phyloP scores from a whole-genome alignment of 2,888 invertebrate genomes.

The Tillus elongatus region DNA sequence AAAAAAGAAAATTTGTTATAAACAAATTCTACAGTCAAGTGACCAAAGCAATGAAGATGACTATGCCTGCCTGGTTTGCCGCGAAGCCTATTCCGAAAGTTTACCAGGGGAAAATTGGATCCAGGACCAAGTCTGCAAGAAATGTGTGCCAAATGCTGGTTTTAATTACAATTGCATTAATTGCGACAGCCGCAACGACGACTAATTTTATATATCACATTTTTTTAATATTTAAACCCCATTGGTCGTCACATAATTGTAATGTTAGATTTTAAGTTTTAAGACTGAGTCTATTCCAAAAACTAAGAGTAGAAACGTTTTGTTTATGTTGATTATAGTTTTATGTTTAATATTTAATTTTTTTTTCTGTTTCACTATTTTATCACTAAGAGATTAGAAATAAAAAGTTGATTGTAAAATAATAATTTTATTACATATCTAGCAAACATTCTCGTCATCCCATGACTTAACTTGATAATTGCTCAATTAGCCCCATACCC shows the following conservation, averaged over 20 bases:
- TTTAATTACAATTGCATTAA: slow-evolving; percentile 15
- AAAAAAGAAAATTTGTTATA: slow-evolving; percentile 17
- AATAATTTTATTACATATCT: slow-evolving; percentile 4
- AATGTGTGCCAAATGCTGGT: slow-evolving; percentile 13
- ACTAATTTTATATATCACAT: too few species aligned
- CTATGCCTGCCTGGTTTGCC: slow-evolving; percentile 23
- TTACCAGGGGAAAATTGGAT: slow-evolving; percentile 24
- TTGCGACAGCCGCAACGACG: slow-evolving; percentile 11
- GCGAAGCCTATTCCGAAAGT: slow-evolving; percentile 23
- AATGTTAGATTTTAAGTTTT: slow-evolving; percentile 4
- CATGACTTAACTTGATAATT: too few species aligned
- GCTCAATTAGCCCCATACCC: slow-evolving; percentile 9
- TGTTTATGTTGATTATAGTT: too few species aligned
- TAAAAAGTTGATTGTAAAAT: slow-evolving; percentile 3
- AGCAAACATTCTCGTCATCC: not conserved
- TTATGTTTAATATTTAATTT: slow-evolving; percentile 1
- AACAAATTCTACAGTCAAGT: slow-evolving; percentile 23
- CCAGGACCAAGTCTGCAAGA: slow-evolving; percentile 21
- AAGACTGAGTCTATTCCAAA: slow-evolving; percentile 4
- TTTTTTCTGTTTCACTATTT: not conserved
- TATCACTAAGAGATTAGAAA: slow-evolving; percentile 5
- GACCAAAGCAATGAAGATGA: slow-evolving; percentile 21
- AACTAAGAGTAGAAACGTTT: too few species aligned
- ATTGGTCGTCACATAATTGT: too few species aligned
- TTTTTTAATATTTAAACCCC: too few species aligned